These are phyloP conservation scores for Dicrurus megarhynchus DNA, from an alignment of 2,113 vertebrate species.

Conservation along the genomic window DNA sequence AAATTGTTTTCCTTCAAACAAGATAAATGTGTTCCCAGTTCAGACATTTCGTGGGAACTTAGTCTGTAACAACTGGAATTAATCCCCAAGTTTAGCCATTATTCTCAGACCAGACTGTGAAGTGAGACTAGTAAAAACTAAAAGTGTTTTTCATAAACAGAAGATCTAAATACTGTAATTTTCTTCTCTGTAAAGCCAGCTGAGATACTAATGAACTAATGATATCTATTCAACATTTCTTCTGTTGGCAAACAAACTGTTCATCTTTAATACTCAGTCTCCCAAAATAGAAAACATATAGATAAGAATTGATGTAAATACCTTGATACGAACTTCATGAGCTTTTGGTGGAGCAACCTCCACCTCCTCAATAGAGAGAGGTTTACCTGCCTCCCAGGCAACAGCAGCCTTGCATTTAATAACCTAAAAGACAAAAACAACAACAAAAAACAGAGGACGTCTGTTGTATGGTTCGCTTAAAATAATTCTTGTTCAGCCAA, in stretches of 20 bases:
- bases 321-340: constrained; percentile 85
- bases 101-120: neutral
- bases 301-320: constrained; percentile 19
- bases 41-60: neutral
- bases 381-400: constrained; percentile 81
- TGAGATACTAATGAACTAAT: neutral
- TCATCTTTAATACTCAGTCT: neutral
- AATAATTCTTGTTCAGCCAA: constrained; percentile 4
- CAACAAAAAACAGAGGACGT: neutral
- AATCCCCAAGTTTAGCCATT: neutral
- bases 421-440: constrained; percentile 55
- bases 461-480: neutral
- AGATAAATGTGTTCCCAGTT: neutral
- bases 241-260: neutral
- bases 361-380: constrained; percentile 78
- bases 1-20: neutral
- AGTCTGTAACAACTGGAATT: neutral
- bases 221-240: neutral
- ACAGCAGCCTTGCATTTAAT: constrained; percentile 82
- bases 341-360: constrained; percentile 81
- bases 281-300: neutral
- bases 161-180: neutral
- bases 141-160: neutral
- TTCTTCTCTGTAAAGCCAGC: neutral
- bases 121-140: neutral